Evolutionary conservation across 2,113 vertebrate species (phyloP).

Genomic region (Dasyurus viverrinus): DNA sequence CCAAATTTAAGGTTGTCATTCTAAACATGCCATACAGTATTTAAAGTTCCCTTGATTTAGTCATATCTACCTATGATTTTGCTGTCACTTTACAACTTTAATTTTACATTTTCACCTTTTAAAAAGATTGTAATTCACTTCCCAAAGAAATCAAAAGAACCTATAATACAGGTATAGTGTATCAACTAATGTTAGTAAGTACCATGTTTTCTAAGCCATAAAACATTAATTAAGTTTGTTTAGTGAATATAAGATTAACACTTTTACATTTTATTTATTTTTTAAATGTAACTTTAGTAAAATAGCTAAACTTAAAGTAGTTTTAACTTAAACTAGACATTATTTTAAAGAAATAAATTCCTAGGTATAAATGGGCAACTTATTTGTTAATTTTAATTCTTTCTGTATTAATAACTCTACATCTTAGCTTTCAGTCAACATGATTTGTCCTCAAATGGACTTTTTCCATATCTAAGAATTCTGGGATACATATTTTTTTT

Average conservation of each 20-base stretch:
- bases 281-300: not conserved
- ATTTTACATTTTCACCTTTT: constrained; percentile 45
- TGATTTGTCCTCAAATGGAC: not conserved
- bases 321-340: not conserved
- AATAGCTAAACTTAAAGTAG: not conserved
- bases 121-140: constrained; percentile 45
- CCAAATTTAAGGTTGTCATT: constrained; percentile 34
- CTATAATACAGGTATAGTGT: not conserved
- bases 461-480: not conserved
- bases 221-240: not conserved
- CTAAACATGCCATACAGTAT: constrained; percentile 24
- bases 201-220: not conserved
- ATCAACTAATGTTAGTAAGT: not conserved
- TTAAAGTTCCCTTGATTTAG: not conserved
- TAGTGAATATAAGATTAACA: not conserved
- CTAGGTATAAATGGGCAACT: not conserved
- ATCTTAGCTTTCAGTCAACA: not conserved
- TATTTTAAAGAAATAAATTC: not conserved
- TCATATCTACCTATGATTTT: constrained; percentile 5
- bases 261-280: not conserved
- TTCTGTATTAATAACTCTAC: not conserved
- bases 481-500: not conserved
- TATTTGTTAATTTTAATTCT: not conserved
- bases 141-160: constrained; percentile 37
- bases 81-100: constrained; percentile 37